Percentiles rank a stretch among this genome's conserved stretches.
Conservation (phyloP, 2,113 vertebrate species). For the Origma solitaria region DNA sequence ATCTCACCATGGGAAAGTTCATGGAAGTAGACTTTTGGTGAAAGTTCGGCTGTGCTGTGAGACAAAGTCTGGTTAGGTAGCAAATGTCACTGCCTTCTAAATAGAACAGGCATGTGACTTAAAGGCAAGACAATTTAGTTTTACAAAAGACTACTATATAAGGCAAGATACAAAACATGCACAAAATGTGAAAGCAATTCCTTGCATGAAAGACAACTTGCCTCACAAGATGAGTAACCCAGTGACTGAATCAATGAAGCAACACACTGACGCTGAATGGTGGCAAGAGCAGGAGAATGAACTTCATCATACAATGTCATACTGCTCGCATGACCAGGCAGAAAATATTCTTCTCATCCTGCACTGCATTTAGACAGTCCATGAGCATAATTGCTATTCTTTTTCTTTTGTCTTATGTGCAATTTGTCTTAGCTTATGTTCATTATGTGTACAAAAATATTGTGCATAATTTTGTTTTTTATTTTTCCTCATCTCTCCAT, state of each 20-base stretch:
- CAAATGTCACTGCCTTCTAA: neutral
- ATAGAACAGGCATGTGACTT: neutral
- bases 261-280: neutral
- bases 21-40: neutral
- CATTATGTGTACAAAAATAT: neutral
- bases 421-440: neutral
- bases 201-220: neutral
- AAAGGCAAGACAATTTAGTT: neutral
- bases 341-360: neutral
- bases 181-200: neutral
- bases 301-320: neutral
- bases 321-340: rapidly evolving
- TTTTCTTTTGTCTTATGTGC: neutral
- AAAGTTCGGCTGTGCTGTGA: neutral
- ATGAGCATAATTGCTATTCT: neutral
- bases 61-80: neutral
- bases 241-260: neutral
- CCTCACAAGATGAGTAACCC: neutral
- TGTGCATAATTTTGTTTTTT: neutral
- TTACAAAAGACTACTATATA: neutral
- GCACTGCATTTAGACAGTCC: neutral
- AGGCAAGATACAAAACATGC: neutral
- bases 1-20: neutral
- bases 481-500: neutral
- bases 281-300: neutral